Evolutionary conservation across 2,888 invertebrate genomes (phyloP), one percentile per base, ranked within the genome.

Genomic region (Troides aeacus): DNA sequence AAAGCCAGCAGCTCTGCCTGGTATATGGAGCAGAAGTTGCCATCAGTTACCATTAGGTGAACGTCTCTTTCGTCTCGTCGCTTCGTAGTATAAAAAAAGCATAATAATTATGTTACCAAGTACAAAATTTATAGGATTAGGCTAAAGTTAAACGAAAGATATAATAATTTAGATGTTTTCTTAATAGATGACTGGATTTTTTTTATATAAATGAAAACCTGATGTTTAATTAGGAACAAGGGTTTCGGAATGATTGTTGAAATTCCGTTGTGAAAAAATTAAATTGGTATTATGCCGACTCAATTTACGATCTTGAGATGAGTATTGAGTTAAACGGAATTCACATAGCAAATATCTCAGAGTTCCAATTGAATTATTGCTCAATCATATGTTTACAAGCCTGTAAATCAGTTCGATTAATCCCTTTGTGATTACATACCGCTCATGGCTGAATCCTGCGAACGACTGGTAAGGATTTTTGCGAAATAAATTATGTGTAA

Each of bases 321-420:
- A 63, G 61, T 68, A 63, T 65, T 72, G 66, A 64, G 64, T 62
- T 68, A 50, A 65, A 66, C 24, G 36, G 46, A 64, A 68, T 69
- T 56, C 68, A 46, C 63, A 71, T 64, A 62, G 62, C 72, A 56
- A 72, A 68, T 61, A 61, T 70, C 58, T 63, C 18, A 61, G 71
- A 68, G 68, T 68, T 70, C 66, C 59, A 59, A 66, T 71, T 69
- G 69, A 72, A 66, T 72, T 71, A 73, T 66, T 71, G 71, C 62
- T 72, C 68, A 72, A 68, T 72, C 68, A 70, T 71, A 73, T 72
- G 71, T 71, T 72, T 72, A 71, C 66, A 70, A 67, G 66, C 57
- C 57, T 60, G 59, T 58, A 68, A 66, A 73, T 72, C 68, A 73
- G 69, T 62, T 71, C 63, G 69, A 71, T 73, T 71, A 72, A 72